Evolutionary conservation across 2,113 vertebrate genomes (phyloP).

Genomic region (Gadus chalcogrammus): DNA sequence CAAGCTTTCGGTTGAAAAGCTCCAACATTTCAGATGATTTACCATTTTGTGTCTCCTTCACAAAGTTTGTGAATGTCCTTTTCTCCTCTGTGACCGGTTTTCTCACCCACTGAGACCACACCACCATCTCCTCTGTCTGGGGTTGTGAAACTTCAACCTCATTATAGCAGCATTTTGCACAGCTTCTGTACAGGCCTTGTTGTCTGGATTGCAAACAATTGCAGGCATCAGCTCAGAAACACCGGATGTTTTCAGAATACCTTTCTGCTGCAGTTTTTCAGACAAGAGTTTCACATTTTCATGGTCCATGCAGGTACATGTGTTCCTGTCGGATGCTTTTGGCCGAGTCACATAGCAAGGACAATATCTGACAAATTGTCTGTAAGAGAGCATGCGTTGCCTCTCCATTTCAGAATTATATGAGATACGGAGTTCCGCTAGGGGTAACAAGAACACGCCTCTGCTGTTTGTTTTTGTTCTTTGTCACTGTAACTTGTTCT

Average conservation of each 20-base stretch:
- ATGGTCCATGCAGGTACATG: background rate
- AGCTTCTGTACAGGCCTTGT: background rate
- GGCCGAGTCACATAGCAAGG: no score
- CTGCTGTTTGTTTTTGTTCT: slow-evolving; percentile 2
- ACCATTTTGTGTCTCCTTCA: slow-evolving; percentile 1
- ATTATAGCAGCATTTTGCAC: slow-evolving; percentile 1
- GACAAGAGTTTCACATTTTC: background rate
- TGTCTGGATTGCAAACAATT: background rate
- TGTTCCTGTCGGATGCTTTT: slow-evolving; percentile 1
- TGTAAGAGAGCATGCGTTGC: background rate
- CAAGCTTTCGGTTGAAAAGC: slow-evolving; percentile 5
- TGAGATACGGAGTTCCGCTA: background rate
- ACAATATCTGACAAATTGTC: slow-evolving; percentile 1
- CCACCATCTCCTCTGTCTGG: background rate
- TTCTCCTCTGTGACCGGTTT: no score
- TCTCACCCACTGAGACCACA: slow-evolving; percentile 4
- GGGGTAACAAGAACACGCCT: background rate
- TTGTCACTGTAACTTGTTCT: slow-evolving; percentile 15
- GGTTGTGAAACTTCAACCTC: background rate
- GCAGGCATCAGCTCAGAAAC: background rate
- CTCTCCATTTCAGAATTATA: no score
- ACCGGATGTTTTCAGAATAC: background rate
- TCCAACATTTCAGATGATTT: slow-evolving; percentile 7
- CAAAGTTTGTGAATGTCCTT: slow-evolving; percentile 3
- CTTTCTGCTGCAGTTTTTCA: slow-evolving; percentile 1